Evolutionary conservation across 2,113 vertebrate species (phyloP).

Genomic region (Pao palembangensis): DNA sequence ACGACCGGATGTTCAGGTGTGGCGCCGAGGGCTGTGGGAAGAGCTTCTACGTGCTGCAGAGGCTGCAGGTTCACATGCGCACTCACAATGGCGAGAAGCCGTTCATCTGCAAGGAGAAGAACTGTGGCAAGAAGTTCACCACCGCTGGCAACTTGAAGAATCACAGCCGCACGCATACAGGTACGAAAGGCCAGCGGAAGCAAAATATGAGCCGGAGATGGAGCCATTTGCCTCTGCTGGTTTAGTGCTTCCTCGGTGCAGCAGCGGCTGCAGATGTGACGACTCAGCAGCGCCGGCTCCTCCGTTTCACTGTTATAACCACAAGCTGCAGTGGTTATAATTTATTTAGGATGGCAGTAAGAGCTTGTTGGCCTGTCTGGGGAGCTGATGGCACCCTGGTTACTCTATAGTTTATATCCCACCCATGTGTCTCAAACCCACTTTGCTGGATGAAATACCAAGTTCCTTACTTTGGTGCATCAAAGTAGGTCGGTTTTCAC

Average conservation of each 20-base stretch:
- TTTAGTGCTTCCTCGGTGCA: constrained; percentile 47
- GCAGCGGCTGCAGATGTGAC: constrained; percentile 34
- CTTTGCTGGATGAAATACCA: background rate
- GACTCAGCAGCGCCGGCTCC: constrained; percentile 51
- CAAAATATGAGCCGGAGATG: constrained; percentile 14
- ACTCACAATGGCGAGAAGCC: constrained; percentile 98
- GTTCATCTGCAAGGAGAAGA: constrained; percentile 89
- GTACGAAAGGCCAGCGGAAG: constrained; percentile 65
- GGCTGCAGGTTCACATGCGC: constrained; percentile 97
- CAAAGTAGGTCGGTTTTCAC: constrained; percentile 17
- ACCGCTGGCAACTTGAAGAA: constrained; percentile 98
- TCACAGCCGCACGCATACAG: constrained; percentile 91
- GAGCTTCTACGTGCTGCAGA: constrained; percentile 96
- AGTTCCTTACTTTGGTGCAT: background rate
- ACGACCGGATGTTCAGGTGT: constrained; percentile 93
- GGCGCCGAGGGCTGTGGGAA: constrained; percentile 95
- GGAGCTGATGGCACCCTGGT: constrained; percentile 10
- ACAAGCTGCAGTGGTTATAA: constrained; percentile 41
- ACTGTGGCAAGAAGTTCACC: constrained; percentile 95
- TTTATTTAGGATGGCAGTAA: constrained; percentile 54
- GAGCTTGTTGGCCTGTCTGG: constrained; percentile 23
- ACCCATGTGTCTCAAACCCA: background rate
- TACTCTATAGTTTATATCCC: constrained; percentile 12
- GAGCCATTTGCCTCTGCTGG: constrained; percentile 29
- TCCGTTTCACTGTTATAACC: constrained; percentile 34